Percentiles rank a stretch among this genome's conserved stretches.
Evolutionary conservation across 2,113 vertebrate species (phyloP).

Genomic region (Eidolon helvum): DNA sequence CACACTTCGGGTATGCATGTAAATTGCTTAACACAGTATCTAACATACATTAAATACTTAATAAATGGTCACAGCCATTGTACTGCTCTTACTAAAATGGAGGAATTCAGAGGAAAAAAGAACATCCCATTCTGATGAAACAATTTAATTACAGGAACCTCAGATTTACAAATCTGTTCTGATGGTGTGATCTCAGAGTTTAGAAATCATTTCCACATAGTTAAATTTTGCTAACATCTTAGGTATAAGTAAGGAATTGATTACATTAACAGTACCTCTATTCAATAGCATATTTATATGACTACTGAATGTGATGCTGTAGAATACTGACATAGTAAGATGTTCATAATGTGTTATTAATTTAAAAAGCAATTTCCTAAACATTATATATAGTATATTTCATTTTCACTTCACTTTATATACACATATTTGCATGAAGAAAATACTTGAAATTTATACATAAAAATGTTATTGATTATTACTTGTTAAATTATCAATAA

Average conservation of each 20-base stretch:
- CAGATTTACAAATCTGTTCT: neutral
- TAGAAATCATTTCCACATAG: neutral
- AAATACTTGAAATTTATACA: neutral
- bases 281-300: neutral
- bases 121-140: neutral
- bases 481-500: conserved; percentile 24
- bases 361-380: neutral
- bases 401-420: conserved; percentile 20
- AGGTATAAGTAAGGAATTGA: neutral
- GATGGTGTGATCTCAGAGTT: neutral
- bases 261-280: neutral
- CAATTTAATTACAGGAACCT: neutral
- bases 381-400: neutral
- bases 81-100: neutral
- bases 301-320: neutral
- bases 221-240: neutral
- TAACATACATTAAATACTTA: conserved; percentile 20
- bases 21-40: conserved; percentile 4
- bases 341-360: neutral
- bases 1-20: neutral
- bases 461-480: conserved; percentile 50
- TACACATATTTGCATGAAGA: conserved; percentile 1
- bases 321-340: neutral
- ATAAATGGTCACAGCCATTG: conserved; percentile 10
- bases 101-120: neutral